These are phyloP conservation scores for Brevimyrus niger DNA, from an alignment of 2,113 vertebrate genomes.

Conservation along the genomic window DNA sequence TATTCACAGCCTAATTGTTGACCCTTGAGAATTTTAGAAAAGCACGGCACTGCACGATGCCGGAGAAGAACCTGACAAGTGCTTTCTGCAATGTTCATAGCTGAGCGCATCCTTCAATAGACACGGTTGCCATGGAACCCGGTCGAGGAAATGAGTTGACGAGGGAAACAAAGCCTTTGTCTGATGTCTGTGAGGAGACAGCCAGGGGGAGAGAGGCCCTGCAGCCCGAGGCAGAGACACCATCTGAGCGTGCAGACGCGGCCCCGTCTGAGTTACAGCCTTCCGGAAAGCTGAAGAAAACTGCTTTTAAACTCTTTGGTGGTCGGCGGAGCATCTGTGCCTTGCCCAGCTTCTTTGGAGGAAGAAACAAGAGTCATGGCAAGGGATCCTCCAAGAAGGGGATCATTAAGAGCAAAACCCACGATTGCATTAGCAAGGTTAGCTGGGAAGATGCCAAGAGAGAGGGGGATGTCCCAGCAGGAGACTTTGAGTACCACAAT, in stretches of 20 bases:
- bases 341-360: slow-evolving; percentile 85
- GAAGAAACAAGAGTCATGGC: slow-evolving; percentile 68
- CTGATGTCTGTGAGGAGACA: slow-evolving; percentile 31
- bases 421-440: slow-evolving; percentile 71
- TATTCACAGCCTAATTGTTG: neutral
- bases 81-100: slow-evolving; percentile 1
- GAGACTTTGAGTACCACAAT: slow-evolving; percentile 50
- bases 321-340: slow-evolving; percentile 86
- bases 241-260: slow-evolving; percentile 36
- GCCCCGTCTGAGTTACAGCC: slow-evolving; percentile 50
- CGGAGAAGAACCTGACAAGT: slow-evolving; percentile 31
- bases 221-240: slow-evolving; percentile 41
- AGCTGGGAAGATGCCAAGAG: slow-evolving; percentile 45
- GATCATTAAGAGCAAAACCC: slow-evolving; percentile 84
- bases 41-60: slow-evolving; percentile 32
- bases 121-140: slow-evolving; percentile 63
- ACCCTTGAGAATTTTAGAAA: slow-evolving; percentile 18
- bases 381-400: slow-evolving; percentile 72
- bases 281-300: slow-evolving; percentile 77
- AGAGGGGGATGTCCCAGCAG: slow-evolving; percentile 41
- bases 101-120: slow-evolving; percentile 3
- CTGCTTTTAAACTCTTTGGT: slow-evolving; percentile 85
- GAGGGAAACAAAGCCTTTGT: slow-evolving; percentile 37
- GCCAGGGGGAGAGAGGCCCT: slow-evolving; percentile 37
- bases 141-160: slow-evolving; percentile 45